A percentile compares a stretch with the other conserved stretches of the same genome.
Conservation (phyloP, 2,797 vertebrate genomes). For the Sciurus carolinensis region DNA sequence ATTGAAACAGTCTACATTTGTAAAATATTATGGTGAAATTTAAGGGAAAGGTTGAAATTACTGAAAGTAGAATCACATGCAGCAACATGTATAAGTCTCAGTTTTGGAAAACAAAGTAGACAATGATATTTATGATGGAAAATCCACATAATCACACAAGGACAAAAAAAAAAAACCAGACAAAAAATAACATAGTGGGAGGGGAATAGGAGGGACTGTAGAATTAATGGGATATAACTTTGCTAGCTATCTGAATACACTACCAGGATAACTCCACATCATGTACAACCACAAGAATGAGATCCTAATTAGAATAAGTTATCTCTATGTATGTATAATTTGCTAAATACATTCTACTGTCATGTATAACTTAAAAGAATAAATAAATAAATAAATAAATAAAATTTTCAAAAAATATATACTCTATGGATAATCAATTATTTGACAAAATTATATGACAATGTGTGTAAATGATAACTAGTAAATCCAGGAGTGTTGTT, state of each 20-base stretch:
- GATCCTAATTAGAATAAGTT: too few species aligned
- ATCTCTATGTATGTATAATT: too few species aligned
- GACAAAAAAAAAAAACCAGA: not conserved
- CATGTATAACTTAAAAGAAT: too few species aligned
- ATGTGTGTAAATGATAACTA: not conserved
- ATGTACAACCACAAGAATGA: too few species aligned
- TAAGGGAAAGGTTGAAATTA: not conserved
- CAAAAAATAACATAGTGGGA: not conserved
- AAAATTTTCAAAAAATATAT: not conserved
- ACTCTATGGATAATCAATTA: not conserved
- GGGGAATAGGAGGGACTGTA: too few species aligned
- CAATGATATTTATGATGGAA: not conserved
- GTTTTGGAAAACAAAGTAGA: not conserved
- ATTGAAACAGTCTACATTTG: not conserved
- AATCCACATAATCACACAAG: not conserved
- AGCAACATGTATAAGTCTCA: not conserved
- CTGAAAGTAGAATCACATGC: not conserved
- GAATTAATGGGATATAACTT: too few species aligned
- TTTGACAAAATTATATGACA: not conserved
- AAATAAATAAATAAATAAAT: too few species aligned
- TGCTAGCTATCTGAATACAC: too few species aligned
- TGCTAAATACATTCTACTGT: too few species aligned
- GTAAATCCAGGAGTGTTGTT: not conserved
- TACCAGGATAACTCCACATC: too few species aligned
- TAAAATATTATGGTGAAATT: not conserved